Evolutionary conservation across 2,113 vertebrate species (phyloP).

Genomic region (Coturnix japonica): DNA sequence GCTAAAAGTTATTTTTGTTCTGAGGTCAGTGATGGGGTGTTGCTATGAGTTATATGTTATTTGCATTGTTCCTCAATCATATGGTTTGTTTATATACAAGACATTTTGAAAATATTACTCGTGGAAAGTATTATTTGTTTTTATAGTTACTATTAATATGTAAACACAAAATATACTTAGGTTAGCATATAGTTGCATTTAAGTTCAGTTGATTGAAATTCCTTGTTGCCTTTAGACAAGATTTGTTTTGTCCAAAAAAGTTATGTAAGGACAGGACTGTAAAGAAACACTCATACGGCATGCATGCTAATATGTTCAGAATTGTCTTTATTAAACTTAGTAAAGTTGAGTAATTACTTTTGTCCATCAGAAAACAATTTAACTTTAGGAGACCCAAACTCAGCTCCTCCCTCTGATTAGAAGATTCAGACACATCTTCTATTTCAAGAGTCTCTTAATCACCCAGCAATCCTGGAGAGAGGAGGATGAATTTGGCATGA

Average conservation of each 20-base stretch:
- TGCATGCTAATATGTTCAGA: not conserved
- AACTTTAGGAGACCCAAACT: not conserved
- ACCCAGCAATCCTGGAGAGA: not conserved
- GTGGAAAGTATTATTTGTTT: not conserved
- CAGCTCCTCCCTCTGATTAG: slow-evolving; percentile 29
- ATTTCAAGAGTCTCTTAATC: slow-evolving; percentile 54
- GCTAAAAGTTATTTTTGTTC: not conserved
- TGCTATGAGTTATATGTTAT: not conserved
- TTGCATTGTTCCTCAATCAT: not conserved
- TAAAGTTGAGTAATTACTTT: not conserved
- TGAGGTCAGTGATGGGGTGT: not conserved
- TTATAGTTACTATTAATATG: not conserved
- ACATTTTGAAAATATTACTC: not conserved
- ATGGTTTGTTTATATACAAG: not conserved
- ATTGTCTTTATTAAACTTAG: not conserved
- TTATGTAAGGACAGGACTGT: not conserved
- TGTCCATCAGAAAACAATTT: not conserved
- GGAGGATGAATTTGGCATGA: not conserved
- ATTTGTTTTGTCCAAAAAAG: not conserved
- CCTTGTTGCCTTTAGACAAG: not conserved
- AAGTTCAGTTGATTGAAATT: not conserved
- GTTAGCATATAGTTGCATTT: not conserved
- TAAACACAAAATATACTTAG: not conserved
- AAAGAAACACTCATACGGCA: not conserved
- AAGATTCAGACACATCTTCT: slow-evolving; percentile 12